Conservation (phyloP, 2,888 invertebrate genomes). For the Agrochola lychnidis region DNA sequence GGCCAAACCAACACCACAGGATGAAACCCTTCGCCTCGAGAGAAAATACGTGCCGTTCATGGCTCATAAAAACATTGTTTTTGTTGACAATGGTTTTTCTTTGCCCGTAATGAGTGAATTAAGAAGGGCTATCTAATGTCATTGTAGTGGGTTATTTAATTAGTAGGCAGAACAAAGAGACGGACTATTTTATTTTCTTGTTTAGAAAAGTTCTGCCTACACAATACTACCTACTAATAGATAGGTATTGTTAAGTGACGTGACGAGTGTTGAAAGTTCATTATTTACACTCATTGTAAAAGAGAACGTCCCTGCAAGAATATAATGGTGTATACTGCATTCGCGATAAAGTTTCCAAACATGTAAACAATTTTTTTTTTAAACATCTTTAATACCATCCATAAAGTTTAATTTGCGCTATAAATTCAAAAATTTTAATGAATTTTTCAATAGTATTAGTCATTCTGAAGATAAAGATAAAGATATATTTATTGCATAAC, state of each 20-base stretch:
- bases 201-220: background rate
- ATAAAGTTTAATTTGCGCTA: background rate
- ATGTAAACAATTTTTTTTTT: background rate
- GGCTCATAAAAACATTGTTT: slow-evolving; percentile 53
- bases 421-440: background rate
- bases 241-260: background rate
- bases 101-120: slow-evolving; percentile 43
- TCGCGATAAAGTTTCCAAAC: background rate
- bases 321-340: background rate
- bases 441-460: background rate
- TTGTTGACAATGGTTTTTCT: slow-evolving; percentile 43
- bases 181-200: slow-evolving; percentile 1
- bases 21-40: slow-evolving; percentile 31
- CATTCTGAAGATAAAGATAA: too few species aligned
- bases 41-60: slow-evolving; percentile 45
- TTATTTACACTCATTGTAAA: background rate
- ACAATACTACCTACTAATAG: background rate
- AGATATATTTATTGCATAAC: too few species aligned
- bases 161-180: slow-evolving; percentile 19
- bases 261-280: background rate
- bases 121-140: slow-evolving; percentile 35
- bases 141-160: slow-evolving; percentile 46
- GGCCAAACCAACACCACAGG: slow-evolving; percentile 23
- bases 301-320: background rate
- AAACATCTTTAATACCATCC: background rate